phyloP scores from a whole-genome alignment of 1,140 invertebrate genomes.

The Euura lappo region DNA sequence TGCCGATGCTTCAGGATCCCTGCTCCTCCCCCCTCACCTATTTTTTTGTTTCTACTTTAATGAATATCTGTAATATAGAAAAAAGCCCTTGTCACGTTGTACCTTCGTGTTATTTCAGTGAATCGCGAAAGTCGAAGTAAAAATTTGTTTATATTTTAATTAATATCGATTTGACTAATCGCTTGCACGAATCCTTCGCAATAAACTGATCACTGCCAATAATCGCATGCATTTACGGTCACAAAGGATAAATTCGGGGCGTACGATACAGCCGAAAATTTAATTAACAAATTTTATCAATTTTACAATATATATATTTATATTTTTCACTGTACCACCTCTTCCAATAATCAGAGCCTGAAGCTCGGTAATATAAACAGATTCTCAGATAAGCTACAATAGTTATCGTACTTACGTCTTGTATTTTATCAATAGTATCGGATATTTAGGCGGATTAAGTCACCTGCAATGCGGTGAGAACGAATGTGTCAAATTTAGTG shows the following conservation, averaged over 20 bases:
- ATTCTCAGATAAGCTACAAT: slow-evolving; percentile 58
- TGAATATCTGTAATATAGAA: neutral
- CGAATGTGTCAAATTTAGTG: neutral
- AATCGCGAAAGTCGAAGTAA: too few relatives aligned
- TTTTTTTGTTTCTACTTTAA: neutral
- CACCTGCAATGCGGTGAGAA: too few relatives aligned
- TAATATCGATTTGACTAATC: too few relatives aligned
- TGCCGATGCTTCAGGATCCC: neutral
- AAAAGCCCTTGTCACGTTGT: neutral
- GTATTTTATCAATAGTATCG: slow-evolving; percentile 45
- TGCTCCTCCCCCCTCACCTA: neutral
- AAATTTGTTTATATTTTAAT: too few relatives aligned
- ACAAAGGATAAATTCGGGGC: neutral
- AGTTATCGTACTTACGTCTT: slow-evolving; percentile 60
- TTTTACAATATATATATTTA: too few relatives aligned
- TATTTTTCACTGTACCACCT: too few relatives aligned
- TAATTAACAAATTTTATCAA: too few relatives aligned
- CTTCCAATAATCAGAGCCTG: slow-evolving; percentile 27
- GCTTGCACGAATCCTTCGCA: neutral
- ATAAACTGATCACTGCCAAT: slow-evolving; percentile 14
- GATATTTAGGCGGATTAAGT: too few relatives aligned
- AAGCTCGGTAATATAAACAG: slow-evolving; percentile 50
- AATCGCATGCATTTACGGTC: neutral
- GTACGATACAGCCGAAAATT: neutral
- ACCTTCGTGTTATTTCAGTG: neutral